A percentile compares a stretch with the other conserved stretches of the same genome.
phyloP scores from a whole-genome alignment of 2,888 invertebrate genomes.

The Ennomos fuscantarius region DNA sequence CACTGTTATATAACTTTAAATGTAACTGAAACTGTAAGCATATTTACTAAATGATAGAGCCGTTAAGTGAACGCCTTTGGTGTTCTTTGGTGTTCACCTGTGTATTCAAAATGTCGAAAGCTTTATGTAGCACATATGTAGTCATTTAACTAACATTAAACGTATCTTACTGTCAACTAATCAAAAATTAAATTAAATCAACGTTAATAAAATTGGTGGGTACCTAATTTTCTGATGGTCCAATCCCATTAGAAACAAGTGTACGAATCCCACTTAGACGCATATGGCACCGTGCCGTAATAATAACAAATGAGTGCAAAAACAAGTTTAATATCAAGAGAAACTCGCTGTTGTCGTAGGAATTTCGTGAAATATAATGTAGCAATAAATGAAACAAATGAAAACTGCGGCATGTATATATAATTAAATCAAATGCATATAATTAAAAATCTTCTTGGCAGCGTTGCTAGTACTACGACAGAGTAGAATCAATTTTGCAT shows the following conservation, averaged over 20 bases:
- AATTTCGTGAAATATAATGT: constrained; percentile 10
- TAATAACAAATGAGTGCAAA: constrained; percentile 31
- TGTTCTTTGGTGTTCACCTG: no score
- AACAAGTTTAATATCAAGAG: constrained; percentile 23
- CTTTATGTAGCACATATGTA: no score
- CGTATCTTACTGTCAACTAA: no score
- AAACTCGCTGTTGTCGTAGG: constrained; percentile 9
- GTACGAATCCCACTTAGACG: constrained; percentile 7
- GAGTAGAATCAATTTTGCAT: constrained; percentile 19
- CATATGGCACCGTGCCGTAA: constrained; percentile 25
- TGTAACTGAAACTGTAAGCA: no score
- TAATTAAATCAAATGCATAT: background rate
- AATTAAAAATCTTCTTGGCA: constrained; percentile 4
- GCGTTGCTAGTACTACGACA: background rate
- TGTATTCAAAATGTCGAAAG: no score
- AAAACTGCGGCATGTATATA: constrained; percentile 1
- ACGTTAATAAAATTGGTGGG: no score
- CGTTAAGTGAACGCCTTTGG: no score
- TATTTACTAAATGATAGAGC: no score
- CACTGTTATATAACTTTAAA: no score
- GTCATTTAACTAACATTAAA: no score
- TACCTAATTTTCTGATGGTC: no score
- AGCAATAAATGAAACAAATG: background rate
- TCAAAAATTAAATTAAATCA: no score
- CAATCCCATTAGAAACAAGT: constrained; percentile 27